Evolutionary conservation across 2,797 vertebrate genomes (phyloP).

Genomic region (Acropternis orthonyx): DNA sequence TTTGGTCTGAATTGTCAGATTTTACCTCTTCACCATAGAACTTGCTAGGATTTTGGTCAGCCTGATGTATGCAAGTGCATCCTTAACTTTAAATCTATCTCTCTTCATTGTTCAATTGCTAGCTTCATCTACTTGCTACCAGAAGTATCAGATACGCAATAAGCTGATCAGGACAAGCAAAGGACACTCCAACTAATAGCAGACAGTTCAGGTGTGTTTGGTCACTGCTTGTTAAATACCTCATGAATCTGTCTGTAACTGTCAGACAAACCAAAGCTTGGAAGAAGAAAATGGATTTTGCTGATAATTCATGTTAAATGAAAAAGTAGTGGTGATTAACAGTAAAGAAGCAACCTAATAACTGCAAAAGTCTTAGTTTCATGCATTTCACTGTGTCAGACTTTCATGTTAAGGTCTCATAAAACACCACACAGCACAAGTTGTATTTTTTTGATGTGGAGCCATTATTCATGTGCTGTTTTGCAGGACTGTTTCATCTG

Average conservation of each 20-base stretch:
- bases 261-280: neutral
- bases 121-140: neutral
- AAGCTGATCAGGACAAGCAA: neutral
- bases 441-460: neutral
- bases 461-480: neutral
- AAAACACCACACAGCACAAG: neutral
- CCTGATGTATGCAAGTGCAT: neutral
- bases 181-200: neutral
- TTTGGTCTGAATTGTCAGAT: neutral
- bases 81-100: neutral
- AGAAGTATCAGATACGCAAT: neutral
- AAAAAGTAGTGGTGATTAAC: neutral
- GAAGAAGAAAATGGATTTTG: neutral
- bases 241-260: neutral
- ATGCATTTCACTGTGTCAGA: neutral
- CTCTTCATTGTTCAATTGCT: neutral
- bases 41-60: neutral
- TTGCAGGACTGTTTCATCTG: neutral
- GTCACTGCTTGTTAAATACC: neutral
- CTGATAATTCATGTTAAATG: neutral
- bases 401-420: neutral
- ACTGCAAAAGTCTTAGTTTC: neutral
- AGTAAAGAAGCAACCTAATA: neutral
- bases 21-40: neutral
- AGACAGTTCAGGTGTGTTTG: neutral